A percentile compares a stretch with the other conserved stretches of the same genome.
Conservation (phyloP, 2,113 vertebrate genomes). For the Morone chrysops region DNA sequence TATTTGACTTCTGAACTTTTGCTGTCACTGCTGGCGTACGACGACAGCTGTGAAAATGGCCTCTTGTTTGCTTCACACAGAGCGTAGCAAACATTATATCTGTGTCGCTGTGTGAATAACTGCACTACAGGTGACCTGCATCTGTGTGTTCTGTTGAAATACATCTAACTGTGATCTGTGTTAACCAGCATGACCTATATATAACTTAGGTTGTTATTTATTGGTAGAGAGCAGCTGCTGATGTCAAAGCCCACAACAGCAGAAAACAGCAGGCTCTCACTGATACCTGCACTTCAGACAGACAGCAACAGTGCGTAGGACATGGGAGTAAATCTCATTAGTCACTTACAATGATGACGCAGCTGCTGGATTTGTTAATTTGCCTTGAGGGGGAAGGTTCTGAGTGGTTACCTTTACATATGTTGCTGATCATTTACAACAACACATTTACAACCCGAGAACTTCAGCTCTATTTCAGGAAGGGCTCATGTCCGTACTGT, state of each 20-base stretch:
- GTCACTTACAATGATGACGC: slow-evolving; percentile 32
- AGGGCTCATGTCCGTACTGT: not conserved
- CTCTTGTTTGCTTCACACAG: slow-evolving; percentile 27
- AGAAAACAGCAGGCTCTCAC: slow-evolving; percentile 5
- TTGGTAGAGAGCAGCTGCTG: slow-evolving; percentile 49
- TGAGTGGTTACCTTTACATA: not conserved
- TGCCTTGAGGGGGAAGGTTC: slow-evolving; percentile 5
- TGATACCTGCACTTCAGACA: slow-evolving; percentile 37
- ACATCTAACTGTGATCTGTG: not conserved
- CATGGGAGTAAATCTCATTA: slow-evolving; percentile 48
- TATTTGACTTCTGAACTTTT: slow-evolving; percentile 59
- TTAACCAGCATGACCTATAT: slow-evolving; percentile 10
- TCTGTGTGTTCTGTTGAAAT: not conserved
- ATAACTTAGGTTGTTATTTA: slow-evolving; percentile 12
- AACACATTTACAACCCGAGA: not conserved
- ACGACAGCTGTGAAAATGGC: slow-evolving; percentile 71
- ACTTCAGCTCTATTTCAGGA: not conserved
- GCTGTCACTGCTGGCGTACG: slow-evolving; percentile 41
- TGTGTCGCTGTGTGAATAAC: slow-evolving; percentile 9
- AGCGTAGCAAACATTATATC: slow-evolving; percentile 10
- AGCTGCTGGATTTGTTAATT: slow-evolving; percentile 42
- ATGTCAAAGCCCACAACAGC: slow-evolving; percentile 23
- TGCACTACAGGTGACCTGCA: slow-evolving; percentile 13
- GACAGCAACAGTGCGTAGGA: slow-evolving; percentile 32
- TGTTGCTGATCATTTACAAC: slow-evolving; percentile 14